Conservation (phyloP, 2,888 invertebrate species). For the Mythimna lalbum region DNA sequence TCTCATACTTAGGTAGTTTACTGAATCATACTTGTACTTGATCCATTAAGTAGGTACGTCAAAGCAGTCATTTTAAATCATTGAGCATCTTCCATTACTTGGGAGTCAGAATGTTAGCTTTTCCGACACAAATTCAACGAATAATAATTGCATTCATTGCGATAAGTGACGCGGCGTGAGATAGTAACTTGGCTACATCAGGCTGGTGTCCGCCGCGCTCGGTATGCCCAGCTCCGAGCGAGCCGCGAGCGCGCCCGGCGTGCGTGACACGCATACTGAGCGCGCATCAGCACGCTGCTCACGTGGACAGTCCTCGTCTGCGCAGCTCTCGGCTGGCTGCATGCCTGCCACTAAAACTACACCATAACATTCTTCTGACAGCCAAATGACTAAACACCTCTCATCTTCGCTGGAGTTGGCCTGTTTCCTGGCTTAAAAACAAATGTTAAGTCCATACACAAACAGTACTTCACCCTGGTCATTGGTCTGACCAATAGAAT, state of each 20-base stretch:
- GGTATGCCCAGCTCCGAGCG: conserved; percentile 52
- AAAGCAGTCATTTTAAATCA: neutral
- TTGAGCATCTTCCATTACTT: neutral
- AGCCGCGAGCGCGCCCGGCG: conserved; percentile 7
- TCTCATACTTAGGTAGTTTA: neutral
- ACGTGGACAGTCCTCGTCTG: conserved; percentile 46
- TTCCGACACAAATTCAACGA: neutral
- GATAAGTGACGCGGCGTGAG: conserved; percentile 1
- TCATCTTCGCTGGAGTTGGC: neutral
- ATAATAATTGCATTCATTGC: conserved; percentile 20
- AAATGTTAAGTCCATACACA: neutral
- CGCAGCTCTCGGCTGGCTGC: conserved; percentile 20
- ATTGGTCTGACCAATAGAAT: too few relatives aligned
- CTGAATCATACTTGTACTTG: neutral
- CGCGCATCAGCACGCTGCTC: conserved; percentile 53
- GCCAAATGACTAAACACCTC: neutral
- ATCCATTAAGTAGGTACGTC: neutral
- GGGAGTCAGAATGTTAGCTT: conserved; percentile 3
- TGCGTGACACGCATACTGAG: conserved; percentile 64
- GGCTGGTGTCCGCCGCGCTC: conserved; percentile 29
- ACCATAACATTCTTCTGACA: neutral
- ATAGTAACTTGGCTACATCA: conserved; percentile 30
- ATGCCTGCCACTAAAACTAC: neutral
- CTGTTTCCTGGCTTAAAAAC: neutral
- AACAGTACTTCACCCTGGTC: too few relatives aligned